These are phyloP conservation scores for Eufriesea mexicana DNA, from an alignment of 1,140 invertebrate species.

Conservation along the genomic window DNA sequence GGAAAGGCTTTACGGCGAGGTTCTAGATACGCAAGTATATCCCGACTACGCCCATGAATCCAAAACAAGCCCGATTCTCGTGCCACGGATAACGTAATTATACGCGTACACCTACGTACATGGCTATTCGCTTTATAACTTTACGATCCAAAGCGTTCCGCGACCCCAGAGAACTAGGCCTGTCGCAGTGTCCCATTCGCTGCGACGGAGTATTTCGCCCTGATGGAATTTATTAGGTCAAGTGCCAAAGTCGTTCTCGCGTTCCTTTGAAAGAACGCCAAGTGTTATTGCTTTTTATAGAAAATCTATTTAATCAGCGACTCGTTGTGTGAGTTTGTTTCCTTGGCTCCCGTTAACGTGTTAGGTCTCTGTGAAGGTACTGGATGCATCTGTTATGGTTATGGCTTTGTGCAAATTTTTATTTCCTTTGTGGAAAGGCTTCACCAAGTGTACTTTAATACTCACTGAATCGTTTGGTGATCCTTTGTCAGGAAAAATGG, in stretches of 20 bases:
- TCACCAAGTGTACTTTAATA: too few species aligned
- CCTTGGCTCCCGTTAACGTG: too few species aligned
- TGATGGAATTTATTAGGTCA: background rate
- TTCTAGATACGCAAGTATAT: slow-evolving; percentile 46
- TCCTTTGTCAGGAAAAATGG: too few species aligned
- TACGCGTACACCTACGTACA: slow-evolving; percentile 24
- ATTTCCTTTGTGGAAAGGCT: too few species aligned
- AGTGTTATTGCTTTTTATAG: too few species aligned
- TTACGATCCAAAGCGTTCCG: slow-evolving; percentile 19
- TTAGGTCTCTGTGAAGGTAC: too few species aligned
- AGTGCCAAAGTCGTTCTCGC: background rate
- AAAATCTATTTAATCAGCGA: too few species aligned
- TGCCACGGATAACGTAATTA: slow-evolving; percentile 56
- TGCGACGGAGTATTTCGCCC: background rate
- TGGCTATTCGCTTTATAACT: slow-evolving; percentile 40
- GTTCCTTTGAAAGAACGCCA: too few species aligned
- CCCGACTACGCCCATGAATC: slow-evolving; percentile 59
- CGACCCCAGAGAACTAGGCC: background rate
- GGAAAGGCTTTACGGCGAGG: slow-evolving; percentile 52
- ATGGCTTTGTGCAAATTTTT: too few species aligned
- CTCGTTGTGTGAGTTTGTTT: too few species aligned
- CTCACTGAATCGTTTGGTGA: too few species aligned
- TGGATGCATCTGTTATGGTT: too few species aligned
- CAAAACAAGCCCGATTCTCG: slow-evolving; percentile 57
- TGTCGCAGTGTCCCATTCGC: background rate